Evolutionary conservation across 2,113 vertebrate genomes (phyloP).

Genomic region (Gavia stellata): DNA sequence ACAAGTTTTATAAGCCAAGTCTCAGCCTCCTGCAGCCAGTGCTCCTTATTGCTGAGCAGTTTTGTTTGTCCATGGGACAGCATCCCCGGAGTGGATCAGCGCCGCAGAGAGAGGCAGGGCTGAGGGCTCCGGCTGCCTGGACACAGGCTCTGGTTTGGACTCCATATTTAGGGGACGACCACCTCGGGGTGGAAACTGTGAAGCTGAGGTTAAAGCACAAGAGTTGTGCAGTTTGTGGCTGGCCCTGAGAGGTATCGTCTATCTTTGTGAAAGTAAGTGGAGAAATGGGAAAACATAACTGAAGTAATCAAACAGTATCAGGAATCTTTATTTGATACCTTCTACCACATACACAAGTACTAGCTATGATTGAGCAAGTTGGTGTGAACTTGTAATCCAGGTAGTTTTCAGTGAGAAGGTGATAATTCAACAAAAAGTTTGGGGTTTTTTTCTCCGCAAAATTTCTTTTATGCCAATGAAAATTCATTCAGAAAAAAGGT

Average conservation of each 20-base stretch:
- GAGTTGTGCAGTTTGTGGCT: not conserved
- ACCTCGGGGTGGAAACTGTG: not conserved
- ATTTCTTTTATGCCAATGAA: not conserved
- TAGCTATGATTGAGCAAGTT: not conserved
- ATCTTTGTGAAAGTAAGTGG: not conserved
- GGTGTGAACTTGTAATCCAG: not conserved
- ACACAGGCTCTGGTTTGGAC: not conserved
- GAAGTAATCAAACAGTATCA: not conserved
- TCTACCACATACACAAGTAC: not conserved
- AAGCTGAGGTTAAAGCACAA: not conserved
- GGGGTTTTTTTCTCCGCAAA: not conserved
- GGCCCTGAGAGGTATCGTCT: not conserved
- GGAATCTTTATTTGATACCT: not conserved
- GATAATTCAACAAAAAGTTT: not conserved
- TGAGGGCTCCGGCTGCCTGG: not conserved
- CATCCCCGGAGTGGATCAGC: not conserved
- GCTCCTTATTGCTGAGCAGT: not conserved
- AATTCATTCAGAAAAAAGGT: not conserved
- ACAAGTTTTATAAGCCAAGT: not conserved
- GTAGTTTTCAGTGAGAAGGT: not conserved
- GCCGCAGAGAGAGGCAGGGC: fast-evolving
- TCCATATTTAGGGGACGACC: too few species aligned
- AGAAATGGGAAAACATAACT: not conserved
- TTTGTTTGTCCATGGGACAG: fast-evolving
- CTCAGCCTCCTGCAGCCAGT: not conserved